A percentile compares a stretch with the other conserved stretches of the same genome.
phyloP scores from a whole-genome alignment of 2,888 invertebrate genomes.

The Stegophylla sp. region DNA sequence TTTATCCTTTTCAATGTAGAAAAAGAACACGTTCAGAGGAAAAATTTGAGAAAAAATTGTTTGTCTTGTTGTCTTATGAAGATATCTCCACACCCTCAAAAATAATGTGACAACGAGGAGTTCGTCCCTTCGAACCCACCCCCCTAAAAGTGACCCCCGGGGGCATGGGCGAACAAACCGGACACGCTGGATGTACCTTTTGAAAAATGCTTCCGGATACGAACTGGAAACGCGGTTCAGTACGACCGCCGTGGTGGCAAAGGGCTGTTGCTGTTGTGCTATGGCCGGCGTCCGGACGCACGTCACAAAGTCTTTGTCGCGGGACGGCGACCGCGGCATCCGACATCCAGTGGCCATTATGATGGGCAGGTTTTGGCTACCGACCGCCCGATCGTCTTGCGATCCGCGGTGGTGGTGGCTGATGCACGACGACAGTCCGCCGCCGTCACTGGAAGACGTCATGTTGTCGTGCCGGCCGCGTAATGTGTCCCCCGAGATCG shows the following conservation, averaged over 20 bases:
- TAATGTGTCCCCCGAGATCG: neutral
- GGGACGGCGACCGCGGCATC: slow-evolving; percentile 46
- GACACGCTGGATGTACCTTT: neutral
- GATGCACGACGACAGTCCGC: neutral
- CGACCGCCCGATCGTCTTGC: neutral
- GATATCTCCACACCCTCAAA: too few species aligned
- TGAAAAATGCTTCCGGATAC: slow-evolving; percentile 23
- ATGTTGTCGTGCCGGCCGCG: neutral
- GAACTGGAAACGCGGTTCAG: slow-evolving; percentile 17
- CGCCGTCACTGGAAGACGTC: slow-evolving; percentile 19
- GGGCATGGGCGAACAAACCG: neutral
- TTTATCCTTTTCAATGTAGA: too few species aligned
- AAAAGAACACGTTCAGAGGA: too few species aligned
- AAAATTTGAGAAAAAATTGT: too few species aligned
- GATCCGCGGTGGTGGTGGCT: neutral
- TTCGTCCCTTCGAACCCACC: too few species aligned
- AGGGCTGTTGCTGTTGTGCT: slow-evolving; percentile 20
- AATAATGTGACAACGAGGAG: too few species aligned
- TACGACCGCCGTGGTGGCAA: slow-evolving; percentile 10
- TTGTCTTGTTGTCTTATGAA: too few species aligned
- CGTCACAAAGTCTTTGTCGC: slow-evolving; percentile 28
- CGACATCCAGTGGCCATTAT: slow-evolving; percentile 30
- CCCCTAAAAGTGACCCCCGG: too few species aligned
- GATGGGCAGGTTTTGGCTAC: neutral
- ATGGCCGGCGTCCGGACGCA: slow-evolving; percentile 1